Evolutionary conservation across 64 coral and sea anemone species (phyloP).

Genomic region (Porites lutea): DNA sequence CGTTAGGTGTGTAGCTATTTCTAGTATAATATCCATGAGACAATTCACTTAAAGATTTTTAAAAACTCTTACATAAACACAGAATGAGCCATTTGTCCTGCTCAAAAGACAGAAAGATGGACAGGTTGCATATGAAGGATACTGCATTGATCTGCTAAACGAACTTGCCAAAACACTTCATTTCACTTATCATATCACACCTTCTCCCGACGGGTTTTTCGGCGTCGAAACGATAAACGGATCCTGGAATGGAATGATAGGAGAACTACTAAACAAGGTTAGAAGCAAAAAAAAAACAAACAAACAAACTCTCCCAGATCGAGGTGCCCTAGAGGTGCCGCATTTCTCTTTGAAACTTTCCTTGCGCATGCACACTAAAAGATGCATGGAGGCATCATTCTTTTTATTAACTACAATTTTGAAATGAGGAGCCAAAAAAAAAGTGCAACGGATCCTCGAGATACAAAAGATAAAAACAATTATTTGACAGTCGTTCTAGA

Average conservation of each 20-base stretch:
- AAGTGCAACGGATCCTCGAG: too few relatives aligned
- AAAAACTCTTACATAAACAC: background rate
- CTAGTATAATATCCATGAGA: too few relatives aligned
- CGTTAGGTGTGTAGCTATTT: too few relatives aligned
- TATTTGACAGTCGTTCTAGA: too few relatives aligned
- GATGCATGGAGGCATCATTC: too few relatives aligned
- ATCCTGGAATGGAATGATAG: slow-evolving; percentile 74
- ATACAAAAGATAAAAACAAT: too few relatives aligned
- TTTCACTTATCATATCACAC: slow-evolving; percentile 71
- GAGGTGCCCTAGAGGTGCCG: too few relatives aligned
- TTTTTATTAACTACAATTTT: too few relatives aligned
- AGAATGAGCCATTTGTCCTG: slow-evolving; percentile 70
- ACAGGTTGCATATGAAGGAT: slow-evolving; percentile 34
- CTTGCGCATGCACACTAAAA: too few relatives aligned
- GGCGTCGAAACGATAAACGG: slow-evolving; percentile 44
- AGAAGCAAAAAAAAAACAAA: background rate
- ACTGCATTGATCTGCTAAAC: slow-evolving; percentile 62
- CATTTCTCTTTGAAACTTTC: too few relatives aligned
- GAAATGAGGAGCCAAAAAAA: too few relatives aligned
- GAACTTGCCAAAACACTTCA: slow-evolving; percentile 58
- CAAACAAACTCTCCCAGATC: too few relatives aligned
- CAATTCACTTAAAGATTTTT: background rate
- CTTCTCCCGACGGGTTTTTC: slow-evolving; percentile 42
- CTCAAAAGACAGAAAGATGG: slow-evolving; percentile 8
- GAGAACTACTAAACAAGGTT: slow-evolving; percentile 55